phyloP scores from a whole-genome alignment of 2,113 vertebrate species.

The Asarcornis scutulata region DNA sequence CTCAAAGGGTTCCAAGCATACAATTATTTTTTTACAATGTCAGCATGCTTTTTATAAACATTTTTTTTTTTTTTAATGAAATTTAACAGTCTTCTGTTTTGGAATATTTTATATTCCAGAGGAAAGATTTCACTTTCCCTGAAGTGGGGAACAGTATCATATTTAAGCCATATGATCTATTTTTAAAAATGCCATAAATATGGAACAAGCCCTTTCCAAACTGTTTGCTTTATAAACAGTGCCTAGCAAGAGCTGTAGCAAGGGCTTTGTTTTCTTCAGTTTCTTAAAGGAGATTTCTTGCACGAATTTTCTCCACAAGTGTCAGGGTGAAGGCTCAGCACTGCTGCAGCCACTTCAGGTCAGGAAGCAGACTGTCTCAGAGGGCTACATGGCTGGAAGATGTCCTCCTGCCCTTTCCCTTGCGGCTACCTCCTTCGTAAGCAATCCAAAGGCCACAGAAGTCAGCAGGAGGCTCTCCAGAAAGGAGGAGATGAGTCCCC shows the following conservation, averaged over 20 bases:
- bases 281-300: neutral
- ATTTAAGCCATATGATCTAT: constrained; percentile 71
- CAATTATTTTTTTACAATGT: constrained; percentile 74
- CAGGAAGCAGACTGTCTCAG: neutral
- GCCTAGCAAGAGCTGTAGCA: neutral
- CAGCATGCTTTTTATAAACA: constrained; percentile 73
- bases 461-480: neutral
- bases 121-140: constrained; percentile 59
- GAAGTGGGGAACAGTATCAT: constrained; percentile 52
- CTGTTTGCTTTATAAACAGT: neutral
- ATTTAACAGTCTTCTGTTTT: constrained; percentile 56
- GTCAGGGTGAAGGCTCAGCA: neutral
- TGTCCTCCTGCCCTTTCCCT: neutral
- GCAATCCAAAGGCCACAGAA: neutral
- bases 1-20: constrained; percentile 61
- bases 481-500: neutral
- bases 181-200: constrained; percentile 62
- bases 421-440: neutral
- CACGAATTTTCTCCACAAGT: neutral
- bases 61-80: constrained; percentile 5
- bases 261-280: neutral
- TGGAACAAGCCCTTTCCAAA: constrained; percentile 41
- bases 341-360: fast-evolving
- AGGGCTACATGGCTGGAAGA: fast-evolving
- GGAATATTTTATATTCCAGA: constrained; percentile 67